Evolutionary conservation across 2,888 invertebrate genomes (phyloP).

Genomic region (Aphodius granarius): DNA sequence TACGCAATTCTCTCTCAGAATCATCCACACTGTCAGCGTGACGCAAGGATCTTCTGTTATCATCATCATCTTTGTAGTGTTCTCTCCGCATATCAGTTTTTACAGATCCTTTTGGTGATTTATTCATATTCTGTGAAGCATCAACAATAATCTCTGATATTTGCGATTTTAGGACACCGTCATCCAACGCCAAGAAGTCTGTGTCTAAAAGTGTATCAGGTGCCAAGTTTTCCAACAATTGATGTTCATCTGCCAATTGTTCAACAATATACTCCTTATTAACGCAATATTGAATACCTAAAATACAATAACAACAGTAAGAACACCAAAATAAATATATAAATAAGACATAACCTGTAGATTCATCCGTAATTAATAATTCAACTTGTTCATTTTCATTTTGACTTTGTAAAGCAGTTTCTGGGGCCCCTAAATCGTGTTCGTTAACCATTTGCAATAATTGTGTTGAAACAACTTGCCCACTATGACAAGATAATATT

Average conservation of each 20-base stretch:
- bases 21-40: constrained; percentile 1
- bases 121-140: neutral
- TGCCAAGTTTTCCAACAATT: constrained; percentile 45
- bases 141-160: constrained; percentile 41
- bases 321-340: neutral
- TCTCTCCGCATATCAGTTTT: neutral
- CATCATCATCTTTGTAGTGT: neutral
- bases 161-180: constrained; percentile 47
- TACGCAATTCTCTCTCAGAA: neutral
- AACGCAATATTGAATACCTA: constrained; percentile 38
- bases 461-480: constrained; percentile 34
- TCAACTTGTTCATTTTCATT: constrained; percentile 46
- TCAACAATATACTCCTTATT: constrained; percentile 45
- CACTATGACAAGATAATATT: constrained; percentile 7
- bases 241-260: constrained; percentile 46
- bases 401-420: constrained; percentile 35
- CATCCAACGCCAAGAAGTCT: constrained; percentile 48
- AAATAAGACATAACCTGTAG: constrained; percentile 40
- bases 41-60: neutral
- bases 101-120: neutral
- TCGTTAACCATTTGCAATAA: constrained; percentile 36
- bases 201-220: constrained; percentile 41
- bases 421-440: constrained; percentile 19
- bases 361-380: constrained; percentile 52
- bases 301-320: neutral